Base-by-base conservation (phyloP, 2,113 vertebrate species). In the Sphyrna mokarran region DNA sequence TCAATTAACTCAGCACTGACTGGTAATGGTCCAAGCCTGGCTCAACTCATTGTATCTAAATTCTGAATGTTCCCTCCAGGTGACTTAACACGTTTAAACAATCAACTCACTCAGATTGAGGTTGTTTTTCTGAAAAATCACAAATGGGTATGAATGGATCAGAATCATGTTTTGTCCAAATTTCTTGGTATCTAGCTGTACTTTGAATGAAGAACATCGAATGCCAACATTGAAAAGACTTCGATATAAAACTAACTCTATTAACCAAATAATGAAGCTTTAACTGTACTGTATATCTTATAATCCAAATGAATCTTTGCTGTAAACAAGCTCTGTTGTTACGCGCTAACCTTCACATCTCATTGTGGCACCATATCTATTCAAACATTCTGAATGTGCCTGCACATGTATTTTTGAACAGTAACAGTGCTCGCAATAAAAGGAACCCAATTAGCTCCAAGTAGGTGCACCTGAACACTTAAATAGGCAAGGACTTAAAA, bases 391-490 rank as follows among this genome's bases (percentile, higher is more conserved):
- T 91, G 16, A 37, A 33, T 63, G 14, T 9, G 29, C 29, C 0
- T 22, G 61, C 33, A 93, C 18, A 63, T 66, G 61, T 40, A 66
- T 33, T 2, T 93, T 68, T 37, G 18, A 66, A 93, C 33, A 63
- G 33, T 93, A 93, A 93, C 61, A 63, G 54, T 33, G 29, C 33
- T 37, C 61, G 37, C 20, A 66, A 37, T 90, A 63, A 83, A 63
- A 63, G 26, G 16, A 18, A 66, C 63, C 61, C 89, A 93, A 63
- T 93, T 93, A 66, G 61, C 61, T 37, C n/a, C 7, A 93, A 93
- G 89, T 63, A 68, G 33, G 6, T 93, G 89, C 89, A 66, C 61
- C 61, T 93, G 89, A 66, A 66, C 61, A 93, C 61, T 93, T 93
- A 93, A 66, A 10, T 54, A 58, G 29, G 13, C 58, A 33, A 66